A percentile compares a stretch with the other conserved stretches of the same genome.
phyloP scores from a whole-genome alignment of 2,888 invertebrate genomes.

The Achlya flavicornis region DNA sequence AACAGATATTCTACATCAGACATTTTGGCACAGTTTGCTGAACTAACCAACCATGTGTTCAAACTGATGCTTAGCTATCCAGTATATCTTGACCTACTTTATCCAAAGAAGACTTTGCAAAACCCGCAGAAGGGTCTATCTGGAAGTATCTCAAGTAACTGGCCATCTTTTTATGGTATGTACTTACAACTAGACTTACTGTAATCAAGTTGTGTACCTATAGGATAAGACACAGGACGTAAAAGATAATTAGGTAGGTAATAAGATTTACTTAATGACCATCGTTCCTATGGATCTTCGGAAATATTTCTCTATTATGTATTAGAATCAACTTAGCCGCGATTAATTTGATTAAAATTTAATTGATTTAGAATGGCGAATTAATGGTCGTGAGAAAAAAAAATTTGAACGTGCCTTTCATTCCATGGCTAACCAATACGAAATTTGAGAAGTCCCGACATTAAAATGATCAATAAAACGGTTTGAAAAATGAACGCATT shows the following conservation, averaged over 20 bases:
- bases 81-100: slow-evolving; percentile 44
- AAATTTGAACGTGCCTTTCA: background rate
- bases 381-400: background rate
- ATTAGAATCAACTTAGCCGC: background rate
- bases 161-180: slow-evolving; percentile 39
- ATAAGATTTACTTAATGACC: background rate
- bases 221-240: slow-evolving; percentile 21
- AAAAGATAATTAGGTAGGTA: slow-evolving; percentile 12
- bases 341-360: background rate
- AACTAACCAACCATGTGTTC: slow-evolving; percentile 14
- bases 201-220: slow-evolving; percentile 29
- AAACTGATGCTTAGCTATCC: slow-evolving; percentile 29
- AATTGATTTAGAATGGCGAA: background rate
- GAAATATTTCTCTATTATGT: slow-evolving; percentile 1
- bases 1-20: background rate
- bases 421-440: too few species aligned
- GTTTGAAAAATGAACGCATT: too few species aligned
- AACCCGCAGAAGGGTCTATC: slow-evolving; percentile 41
- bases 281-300: background rate
- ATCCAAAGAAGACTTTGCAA: slow-evolving; percentile 32
- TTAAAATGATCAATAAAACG: too few species aligned
- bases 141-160: slow-evolving; percentile 42
- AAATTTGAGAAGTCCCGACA: too few species aligned
- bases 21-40: background rate
- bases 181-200: slow-evolving; percentile 20